Conservation (phyloP, 2,888 invertebrate species). For the Melikaiella ostensackeni region DNA sequence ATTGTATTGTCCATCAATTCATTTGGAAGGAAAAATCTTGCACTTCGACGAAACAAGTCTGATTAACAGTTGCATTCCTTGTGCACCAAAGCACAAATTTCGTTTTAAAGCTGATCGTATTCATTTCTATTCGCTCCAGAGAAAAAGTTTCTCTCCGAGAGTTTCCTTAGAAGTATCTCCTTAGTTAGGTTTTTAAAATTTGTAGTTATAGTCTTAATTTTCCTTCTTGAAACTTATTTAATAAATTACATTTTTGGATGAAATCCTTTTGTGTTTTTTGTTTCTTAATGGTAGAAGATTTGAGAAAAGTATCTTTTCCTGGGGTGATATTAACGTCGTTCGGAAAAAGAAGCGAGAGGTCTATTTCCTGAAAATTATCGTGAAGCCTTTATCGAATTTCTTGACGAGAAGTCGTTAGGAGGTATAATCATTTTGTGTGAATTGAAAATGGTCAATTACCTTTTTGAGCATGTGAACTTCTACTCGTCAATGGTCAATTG, state of each 20-base stretch:
- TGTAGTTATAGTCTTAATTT: neutral
- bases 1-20: conserved; percentile 10
- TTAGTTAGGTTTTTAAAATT: conserved; percentile 5
- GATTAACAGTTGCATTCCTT: conserved; percentile 15
- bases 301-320: neutral
- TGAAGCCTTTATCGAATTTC: neutral
- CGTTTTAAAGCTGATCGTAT: neutral
- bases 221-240: neutral
- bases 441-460: conserved; percentile 55
- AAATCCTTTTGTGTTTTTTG: neutral
- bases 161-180: neutral
- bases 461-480: conserved; percentile 45
- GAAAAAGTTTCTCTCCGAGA: neutral
- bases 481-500: conserved; percentile 9
- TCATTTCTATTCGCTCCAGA: neutral
- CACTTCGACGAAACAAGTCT: conserved; percentile 12
- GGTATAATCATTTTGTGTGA: conserved; percentile 44
- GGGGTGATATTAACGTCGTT: neutral
- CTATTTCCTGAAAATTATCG: neutral
- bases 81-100: conserved; percentile 8
- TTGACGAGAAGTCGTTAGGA: neutral
- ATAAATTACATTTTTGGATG: conserved; percentile 3
- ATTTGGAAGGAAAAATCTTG: conserved; percentile 11
- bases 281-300: neutral
- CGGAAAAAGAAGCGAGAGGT: neutral